phyloP scores from a whole-genome alignment of 2,797 vertebrate genomes.

The Mus spretus region DNA sequence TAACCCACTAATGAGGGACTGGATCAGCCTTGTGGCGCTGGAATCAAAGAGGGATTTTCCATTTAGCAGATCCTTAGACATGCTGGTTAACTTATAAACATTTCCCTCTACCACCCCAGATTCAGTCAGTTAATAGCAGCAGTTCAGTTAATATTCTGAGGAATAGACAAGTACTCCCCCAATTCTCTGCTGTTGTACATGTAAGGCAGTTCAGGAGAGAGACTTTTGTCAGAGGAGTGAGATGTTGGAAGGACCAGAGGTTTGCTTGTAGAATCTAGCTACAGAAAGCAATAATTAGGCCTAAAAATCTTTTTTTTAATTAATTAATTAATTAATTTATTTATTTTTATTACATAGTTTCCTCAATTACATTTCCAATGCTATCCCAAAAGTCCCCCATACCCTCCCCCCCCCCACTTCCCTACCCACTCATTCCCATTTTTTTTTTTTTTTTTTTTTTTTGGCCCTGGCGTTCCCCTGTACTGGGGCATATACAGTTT shows the following conservation, averaged over 20 bases:
- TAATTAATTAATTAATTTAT: too few relatives aligned
- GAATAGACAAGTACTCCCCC: background rate
- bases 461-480: too few relatives aligned
- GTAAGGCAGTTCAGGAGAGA: background rate
- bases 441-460: too few relatives aligned
- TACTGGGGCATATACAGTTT: too few relatives aligned
- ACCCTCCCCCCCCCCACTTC: too few relatives aligned
- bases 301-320: background rate
- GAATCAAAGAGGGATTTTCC: background rate
- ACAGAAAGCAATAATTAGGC: background rate
- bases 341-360: too few relatives aligned
- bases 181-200: background rate
- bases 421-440: rapidly evolving
- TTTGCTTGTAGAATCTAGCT: background rate
- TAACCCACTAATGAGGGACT: background rate
- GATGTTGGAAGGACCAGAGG: background rate
- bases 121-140: background rate
- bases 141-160: background rate
- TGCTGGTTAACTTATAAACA: background rate
- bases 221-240: background rate
- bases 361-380: too few relatives aligned
- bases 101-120: background rate
- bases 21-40: background rate
- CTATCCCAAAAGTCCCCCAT: too few relatives aligned
- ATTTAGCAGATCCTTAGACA: background rate